These are phyloP conservation scores for Allophyes oxyacanthae DNA, from an alignment of 2,888 invertebrate species.

Conservation along the genomic window DNA sequence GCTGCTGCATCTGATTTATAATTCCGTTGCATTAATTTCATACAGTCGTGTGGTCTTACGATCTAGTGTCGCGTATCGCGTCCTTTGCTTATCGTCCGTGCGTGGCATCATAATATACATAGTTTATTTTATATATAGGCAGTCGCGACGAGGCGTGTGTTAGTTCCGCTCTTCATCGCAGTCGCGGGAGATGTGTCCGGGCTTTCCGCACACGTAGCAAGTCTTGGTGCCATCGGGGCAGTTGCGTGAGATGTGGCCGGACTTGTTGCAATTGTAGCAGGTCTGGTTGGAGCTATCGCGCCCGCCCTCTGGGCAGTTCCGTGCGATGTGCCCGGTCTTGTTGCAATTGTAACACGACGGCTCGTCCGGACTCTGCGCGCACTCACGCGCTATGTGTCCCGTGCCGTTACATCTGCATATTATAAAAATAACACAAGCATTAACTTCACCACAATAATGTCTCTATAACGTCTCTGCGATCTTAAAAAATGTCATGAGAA, in stretches of 20 bases:
- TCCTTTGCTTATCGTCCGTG: constrained; percentile 89
- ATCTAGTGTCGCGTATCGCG: constrained; percentile 81
- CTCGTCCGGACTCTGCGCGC: constrained; percentile 94
- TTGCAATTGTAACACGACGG: constrained; percentile 98
- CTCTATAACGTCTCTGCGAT: background rate
- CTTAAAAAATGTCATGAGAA: background rate
- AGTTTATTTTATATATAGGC: constrained; percentile 74
- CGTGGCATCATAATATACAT: constrained; percentile 87
- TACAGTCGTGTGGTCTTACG: constrained; percentile 81
- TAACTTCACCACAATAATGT: background rate
- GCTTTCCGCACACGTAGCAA: constrained; percentile 97
- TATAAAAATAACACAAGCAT: constrained; percentile 18
- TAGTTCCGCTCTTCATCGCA: constrained; percentile 94
- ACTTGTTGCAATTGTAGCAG: constrained; percentile 98
- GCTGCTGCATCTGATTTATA: constrained; percentile 82
- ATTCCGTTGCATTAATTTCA: constrained; percentile 84
- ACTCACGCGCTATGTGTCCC: constrained; percentile 98
- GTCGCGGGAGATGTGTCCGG: constrained; percentile 97
- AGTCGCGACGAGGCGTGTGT: constrained; percentile 67
- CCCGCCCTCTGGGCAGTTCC: constrained; percentile 94
- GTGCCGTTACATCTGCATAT: constrained; percentile 94
- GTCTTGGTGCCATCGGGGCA: constrained; percentile 96
- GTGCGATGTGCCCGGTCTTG: constrained; percentile 97
- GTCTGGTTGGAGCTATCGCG: constrained; percentile 92
- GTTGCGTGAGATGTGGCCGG: constrained; percentile 96